Evolutionary conservation across 2,888 invertebrate species (phyloP).

Genomic region (Uropetala carovei): DNA sequence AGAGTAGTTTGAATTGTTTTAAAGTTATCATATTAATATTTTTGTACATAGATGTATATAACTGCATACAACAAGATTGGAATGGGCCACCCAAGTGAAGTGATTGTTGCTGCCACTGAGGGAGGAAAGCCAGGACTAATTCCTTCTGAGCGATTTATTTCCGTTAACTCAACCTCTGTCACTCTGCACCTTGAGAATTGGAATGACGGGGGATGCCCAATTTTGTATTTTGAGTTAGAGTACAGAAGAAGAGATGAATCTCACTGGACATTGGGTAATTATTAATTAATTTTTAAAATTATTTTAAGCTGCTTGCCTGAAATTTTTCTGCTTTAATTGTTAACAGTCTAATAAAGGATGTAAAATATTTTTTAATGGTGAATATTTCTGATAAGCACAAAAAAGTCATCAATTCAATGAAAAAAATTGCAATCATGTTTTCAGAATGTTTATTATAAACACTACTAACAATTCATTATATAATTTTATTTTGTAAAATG

Average conservation of each 20-base stretch:
- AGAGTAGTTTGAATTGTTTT: too few species aligned
- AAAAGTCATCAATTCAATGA: too few species aligned
- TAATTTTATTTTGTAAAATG: too few species aligned
- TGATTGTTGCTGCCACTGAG: slow-evolving; percentile 71
- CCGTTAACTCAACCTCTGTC: slow-evolving; percentile 71
- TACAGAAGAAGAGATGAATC: slow-evolving; percentile 69
- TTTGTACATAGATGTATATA: slow-evolving; percentile 67
- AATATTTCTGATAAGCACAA: too few species aligned
- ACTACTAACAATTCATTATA: too few species aligned
- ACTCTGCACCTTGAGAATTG: slow-evolving; percentile 71
- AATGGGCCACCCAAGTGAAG: slow-evolving; percentile 69
- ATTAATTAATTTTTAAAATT: too few species aligned
- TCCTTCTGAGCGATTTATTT: slow-evolving; percentile 69
- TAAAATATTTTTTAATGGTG: too few species aligned
- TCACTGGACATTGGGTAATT: slow-evolving; percentile 70
- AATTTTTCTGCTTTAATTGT: too few species aligned
- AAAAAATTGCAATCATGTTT: too few species aligned
- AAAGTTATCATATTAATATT: not conserved
- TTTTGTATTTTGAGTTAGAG: slow-evolving; percentile 71
- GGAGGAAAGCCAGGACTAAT: slow-evolving; percentile 72
- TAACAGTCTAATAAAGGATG: too few species aligned
- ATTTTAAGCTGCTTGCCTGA: too few species aligned
- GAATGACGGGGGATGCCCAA: slow-evolving; percentile 70
- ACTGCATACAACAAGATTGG: slow-evolving; percentile 70
- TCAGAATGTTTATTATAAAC: too few species aligned